A percentile compares a stretch with the other conserved stretches of the same genome.
phyloP scores from a whole-genome alignment of 1,140 invertebrate genomes.

The Yoshiicerus persimilis region DNA sequence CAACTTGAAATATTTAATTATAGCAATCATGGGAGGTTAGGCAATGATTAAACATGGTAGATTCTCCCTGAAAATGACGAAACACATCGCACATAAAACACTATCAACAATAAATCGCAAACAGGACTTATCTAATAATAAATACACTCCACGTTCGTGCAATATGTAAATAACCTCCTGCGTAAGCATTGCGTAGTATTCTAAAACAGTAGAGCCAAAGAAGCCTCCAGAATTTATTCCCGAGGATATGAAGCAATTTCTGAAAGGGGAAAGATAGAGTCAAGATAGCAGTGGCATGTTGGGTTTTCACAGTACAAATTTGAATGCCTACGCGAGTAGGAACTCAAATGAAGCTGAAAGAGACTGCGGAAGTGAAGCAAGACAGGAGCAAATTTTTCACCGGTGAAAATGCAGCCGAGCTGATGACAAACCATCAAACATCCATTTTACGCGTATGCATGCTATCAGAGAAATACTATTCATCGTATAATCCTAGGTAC shows the following conservation, averaged over 20 bases:
- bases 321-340: not conserved
- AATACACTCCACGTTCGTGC: not conserved
- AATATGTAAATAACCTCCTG: too few relatives aligned
- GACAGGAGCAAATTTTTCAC: constrained; percentile 34
- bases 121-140: not conserved
- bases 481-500: not conserved
- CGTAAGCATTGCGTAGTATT: too few relatives aligned
- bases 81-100: not conserved
- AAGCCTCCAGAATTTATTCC: not conserved
- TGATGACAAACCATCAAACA: constrained; percentile 28
- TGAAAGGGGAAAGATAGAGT: not conserved
- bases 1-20: not conserved
- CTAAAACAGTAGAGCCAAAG: not conserved
- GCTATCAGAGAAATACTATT: not conserved
- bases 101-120: not conserved
- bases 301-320: not conserved
- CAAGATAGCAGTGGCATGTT: not conserved
- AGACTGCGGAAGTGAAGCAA: constrained; percentile 21
- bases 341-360: constrained; percentile 13
- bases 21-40: not conserved
- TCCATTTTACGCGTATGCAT: constrained; percentile 7
- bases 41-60: not conserved
- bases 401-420: not conserved
- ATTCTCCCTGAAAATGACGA: not conserved
- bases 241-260: not conserved